Evolutionary conservation across 1,140 invertebrate genomes (phyloP).

Genomic region (Sycobia sp.): DNA sequence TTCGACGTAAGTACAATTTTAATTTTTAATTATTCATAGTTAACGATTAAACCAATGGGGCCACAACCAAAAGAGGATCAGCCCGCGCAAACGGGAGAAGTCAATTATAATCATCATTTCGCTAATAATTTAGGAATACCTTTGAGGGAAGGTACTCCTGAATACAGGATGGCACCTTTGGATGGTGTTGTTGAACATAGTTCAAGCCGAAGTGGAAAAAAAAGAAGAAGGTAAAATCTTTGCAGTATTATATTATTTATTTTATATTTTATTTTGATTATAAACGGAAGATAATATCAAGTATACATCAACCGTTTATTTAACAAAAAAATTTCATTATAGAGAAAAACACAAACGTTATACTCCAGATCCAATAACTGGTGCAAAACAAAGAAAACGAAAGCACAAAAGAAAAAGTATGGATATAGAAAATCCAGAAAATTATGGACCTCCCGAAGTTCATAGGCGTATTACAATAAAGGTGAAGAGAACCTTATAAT

Average conservation of each 20-base stretch:
- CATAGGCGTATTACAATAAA: conserved; percentile 79
- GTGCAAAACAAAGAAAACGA: conserved; percentile 57
- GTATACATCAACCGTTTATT: background rate
- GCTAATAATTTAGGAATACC: conserved; percentile 47
- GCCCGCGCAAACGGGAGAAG: conserved; percentile 43
- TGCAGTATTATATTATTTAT: conserved; percentile 1
- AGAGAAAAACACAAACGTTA: conserved; percentile 61
- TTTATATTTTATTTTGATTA: background rate
- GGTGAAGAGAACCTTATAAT: conserved; percentile 55
- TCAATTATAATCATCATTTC: conserved; percentile 43
- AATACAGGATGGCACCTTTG: conserved; percentile 57
- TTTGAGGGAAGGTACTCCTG: conserved; percentile 55
- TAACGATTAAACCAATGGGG: conserved; percentile 57
- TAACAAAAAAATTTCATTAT: conserved; percentile 14
- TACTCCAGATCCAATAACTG: conserved; percentile 59
- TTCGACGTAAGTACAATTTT: too few relatives aligned
- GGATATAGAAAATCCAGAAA: conserved; percentile 68
- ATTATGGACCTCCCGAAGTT: conserved; percentile 57
- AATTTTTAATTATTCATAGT: conserved; percentile 36
- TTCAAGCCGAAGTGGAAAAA: conserved; percentile 55
- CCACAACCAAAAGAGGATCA: conserved; percentile 45
- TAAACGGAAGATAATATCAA: background rate
- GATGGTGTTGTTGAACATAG: conserved; percentile 52
- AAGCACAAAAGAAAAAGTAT: conserved; percentile 71
- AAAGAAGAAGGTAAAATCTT: conserved; percentile 49